These are phyloP conservation scores for Lysandra bellargus DNA, from an alignment of 2,888 invertebrate genomes.

Conservation along the genomic window DNA sequence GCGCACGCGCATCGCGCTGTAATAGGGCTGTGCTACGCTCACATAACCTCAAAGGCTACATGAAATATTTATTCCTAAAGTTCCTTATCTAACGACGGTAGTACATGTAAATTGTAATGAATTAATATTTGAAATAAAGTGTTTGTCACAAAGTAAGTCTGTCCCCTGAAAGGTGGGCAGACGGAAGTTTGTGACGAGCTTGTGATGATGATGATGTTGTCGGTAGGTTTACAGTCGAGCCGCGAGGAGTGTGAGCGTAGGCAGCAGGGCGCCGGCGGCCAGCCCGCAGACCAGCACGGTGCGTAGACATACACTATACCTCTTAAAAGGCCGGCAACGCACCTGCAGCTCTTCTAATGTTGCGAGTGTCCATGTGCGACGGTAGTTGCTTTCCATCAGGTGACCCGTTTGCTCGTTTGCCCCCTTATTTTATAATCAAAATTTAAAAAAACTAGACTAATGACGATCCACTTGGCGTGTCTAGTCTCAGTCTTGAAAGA, in stretches of 20 bases:
- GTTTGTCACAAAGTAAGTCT: neutral
- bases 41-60: neutral
- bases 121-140: neutral
- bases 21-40: neutral
- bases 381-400: too few species aligned
- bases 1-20: neutral
- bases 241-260: slow-evolving; percentile 24
- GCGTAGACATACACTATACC: slow-evolving; percentile 1
- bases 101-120: too few species aligned
- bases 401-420: too few species aligned
- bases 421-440: too few species aligned
- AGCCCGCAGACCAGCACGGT: slow-evolving; percentile 6
- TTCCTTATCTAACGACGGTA: too few species aligned
- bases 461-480: too few species aligned
- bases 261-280: slow-evolving; percentile 8
- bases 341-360: too few species aligned
- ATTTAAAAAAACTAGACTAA: too few species aligned
- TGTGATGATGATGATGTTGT: slow-evolving; percentile 17
- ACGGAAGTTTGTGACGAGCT: neutral
- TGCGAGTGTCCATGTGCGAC: too few species aligned
- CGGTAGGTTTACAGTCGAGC: slow-evolving; percentile 31
- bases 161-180: neutral
- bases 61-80: neutral
- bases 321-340: too few species aligned
- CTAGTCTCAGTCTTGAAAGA: too few species aligned